These are phyloP conservation scores for Asarcornis scutulata DNA, from an alignment of 2,113 vertebrate genomes.

Conservation along the genomic window DNA sequence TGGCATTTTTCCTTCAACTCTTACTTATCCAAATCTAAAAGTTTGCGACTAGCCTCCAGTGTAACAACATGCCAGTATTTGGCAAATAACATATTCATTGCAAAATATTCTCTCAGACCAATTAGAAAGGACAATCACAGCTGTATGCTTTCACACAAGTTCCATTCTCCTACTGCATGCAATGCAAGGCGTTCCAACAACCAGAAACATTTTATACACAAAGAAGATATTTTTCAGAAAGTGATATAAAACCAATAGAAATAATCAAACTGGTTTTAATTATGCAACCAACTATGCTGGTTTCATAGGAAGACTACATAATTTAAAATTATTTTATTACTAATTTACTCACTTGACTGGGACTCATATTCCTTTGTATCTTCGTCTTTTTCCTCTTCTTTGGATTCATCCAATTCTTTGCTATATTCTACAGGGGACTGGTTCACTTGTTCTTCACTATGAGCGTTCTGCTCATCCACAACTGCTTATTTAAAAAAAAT, in stretches of 20 bases:
- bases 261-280: background rate
- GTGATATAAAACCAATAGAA: background rate
- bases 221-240: background rate
- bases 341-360: slow-evolving; percentile 76
- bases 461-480: slow-evolving; percentile 91
- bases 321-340: background rate
- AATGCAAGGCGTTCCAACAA: background rate
- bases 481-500: slow-evolving; percentile 75
- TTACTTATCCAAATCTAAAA: background rate
- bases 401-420: slow-evolving; percentile 89
- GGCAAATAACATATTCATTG: background rate
- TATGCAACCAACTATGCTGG: background rate
- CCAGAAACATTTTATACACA: background rate
- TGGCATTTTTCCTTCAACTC: background rate
- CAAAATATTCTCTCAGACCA: background rate
- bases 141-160: background rate
- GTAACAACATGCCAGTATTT: background rate
- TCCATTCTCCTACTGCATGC: background rate
- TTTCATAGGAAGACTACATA: background rate
- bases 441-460: slow-evolving; percentile 83
- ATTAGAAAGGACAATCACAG: background rate
- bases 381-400: slow-evolving; percentile 91
- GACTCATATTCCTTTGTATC: slow-evolving; percentile 87
- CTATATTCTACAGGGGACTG: slow-evolving; percentile 82
- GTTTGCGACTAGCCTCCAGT: background rate